A percentile compares a stretch with the other conserved stretches of the same genome.
phyloP scores from a whole-genome alignment of 2,797 vertebrate genomes.

The Tarsius wallacei region DNA sequence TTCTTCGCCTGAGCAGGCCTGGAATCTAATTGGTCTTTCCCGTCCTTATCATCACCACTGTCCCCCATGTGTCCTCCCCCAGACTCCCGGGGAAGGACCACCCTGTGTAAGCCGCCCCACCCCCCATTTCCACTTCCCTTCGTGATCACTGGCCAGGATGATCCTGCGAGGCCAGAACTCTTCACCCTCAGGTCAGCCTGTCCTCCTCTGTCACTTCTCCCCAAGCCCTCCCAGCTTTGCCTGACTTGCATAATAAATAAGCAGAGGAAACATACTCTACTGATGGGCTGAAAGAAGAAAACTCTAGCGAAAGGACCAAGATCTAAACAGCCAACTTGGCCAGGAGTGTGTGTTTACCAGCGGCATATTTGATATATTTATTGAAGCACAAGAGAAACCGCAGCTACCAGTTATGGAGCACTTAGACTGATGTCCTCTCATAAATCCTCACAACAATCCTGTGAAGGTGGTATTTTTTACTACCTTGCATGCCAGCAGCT shows the following conservation, averaged over 20 bases:
- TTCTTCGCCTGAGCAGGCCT: not conserved
- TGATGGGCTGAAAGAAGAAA: not conserved
- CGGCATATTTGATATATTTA: not conserved
- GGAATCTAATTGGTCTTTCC: not conserved
- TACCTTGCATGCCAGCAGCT: not conserved
- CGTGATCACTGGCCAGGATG: not conserved
- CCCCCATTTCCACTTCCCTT: not conserved
- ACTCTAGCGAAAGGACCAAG: not conserved
- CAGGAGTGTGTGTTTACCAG: not conserved
- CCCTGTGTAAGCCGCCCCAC: not conserved
- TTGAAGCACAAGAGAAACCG: not conserved
- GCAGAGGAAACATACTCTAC: not conserved
- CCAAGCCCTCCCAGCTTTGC: not conserved
- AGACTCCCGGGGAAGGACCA: not conserved
- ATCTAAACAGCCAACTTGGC: not conserved
- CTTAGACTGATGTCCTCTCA: not conserved
- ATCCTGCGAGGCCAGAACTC: not conserved
- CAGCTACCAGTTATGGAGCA: not conserved
- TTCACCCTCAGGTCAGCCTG: not conserved
- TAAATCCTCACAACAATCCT: not conserved
- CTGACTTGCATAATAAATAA: not conserved
- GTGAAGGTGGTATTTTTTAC: not conserved
- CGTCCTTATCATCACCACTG: not conserved
- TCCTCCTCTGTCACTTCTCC: not conserved
- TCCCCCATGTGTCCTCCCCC: not conserved